Evolutionary conservation across 2,888 invertebrate species (phyloP).

Genomic region (Ophion ellenae): DNA sequence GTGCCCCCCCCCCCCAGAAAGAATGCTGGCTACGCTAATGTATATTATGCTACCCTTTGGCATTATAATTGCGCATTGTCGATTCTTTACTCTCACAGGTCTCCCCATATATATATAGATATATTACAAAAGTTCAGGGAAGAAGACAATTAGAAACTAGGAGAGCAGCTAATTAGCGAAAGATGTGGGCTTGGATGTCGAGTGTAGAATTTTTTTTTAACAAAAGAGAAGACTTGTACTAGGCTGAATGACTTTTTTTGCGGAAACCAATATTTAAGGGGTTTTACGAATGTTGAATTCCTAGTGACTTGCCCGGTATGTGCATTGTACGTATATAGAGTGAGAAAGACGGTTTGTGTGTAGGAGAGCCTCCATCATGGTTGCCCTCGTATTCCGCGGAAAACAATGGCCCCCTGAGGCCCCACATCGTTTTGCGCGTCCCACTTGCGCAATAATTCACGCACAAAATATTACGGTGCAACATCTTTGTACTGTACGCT

Average conservation of each 20-base stretch:
- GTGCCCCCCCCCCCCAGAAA: too few relatives aligned
- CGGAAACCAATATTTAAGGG: too few relatives aligned
- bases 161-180: constrained; percentile 54
- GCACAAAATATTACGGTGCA: constrained; percentile 15
- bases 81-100: constrained; percentile 28
- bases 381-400: constrained; percentile 7
- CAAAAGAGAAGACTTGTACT: too few relatives aligned
- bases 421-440: constrained; percentile 34
- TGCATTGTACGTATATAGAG: not conserved
- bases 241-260: too few relatives aligned
- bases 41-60: constrained; percentile 25
- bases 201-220: constrained; percentile 13
- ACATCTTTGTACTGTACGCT: not conserved
- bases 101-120: not conserved
- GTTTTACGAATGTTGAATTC: too few relatives aligned
- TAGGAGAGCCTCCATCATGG: not conserved
- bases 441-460: constrained; percentile 57
- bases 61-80: constrained; percentile 50
- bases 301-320: not conserved
- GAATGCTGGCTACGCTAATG: not conserved
- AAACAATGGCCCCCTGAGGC: constrained; percentile 30
- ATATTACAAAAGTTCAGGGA: constrained; percentile 6
- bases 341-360: not conserved
- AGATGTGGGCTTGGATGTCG: constrained; percentile 33
- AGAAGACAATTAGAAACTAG: constrained; percentile 54